Evolutionary conservation across 2,888 invertebrate species (phyloP).

Genomic region (Dendrolimus pini): DNA sequence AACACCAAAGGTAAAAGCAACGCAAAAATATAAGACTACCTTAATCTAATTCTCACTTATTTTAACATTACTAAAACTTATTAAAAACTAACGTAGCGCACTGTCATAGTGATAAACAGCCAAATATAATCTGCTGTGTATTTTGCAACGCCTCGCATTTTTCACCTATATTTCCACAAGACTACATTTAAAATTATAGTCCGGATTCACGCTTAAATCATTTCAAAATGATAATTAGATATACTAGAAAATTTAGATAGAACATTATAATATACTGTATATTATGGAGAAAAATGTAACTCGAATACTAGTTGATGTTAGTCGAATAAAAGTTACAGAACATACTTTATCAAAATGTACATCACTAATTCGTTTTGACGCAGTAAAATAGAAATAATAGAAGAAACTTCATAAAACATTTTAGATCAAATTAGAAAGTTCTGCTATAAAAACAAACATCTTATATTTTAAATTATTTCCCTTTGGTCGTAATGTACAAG

Average conservation of each 20-base stretch:
- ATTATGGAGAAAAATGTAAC: too few relatives aligned
- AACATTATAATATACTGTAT: too few relatives aligned
- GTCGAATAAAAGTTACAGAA: not conserved
- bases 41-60: constrained; percentile 59
- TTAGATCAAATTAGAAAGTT: not conserved
- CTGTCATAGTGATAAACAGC: constrained; percentile 20
- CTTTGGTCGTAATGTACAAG: constrained; percentile 18
- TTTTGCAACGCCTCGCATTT: too few relatives aligned
- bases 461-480: not conserved
- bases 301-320: too few relatives aligned
- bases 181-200: too few relatives aligned
- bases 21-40: constrained; percentile 33
- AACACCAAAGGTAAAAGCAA: constrained; percentile 5
- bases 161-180: too few relatives aligned
- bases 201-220: too few relatives aligned
- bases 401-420: too few relatives aligned
- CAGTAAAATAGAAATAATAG: too few relatives aligned
- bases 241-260: too few relatives aligned
- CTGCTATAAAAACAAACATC: not conserved
- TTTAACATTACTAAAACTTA: constrained; percentile 19
- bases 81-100: constrained; percentile 46
- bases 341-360: not conserved
- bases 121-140: too few relatives aligned
- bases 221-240: too few relatives aligned
- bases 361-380: not conserved